A percentile compares a stretch with the other conserved stretches of the same genome.
phyloP scores from a whole-genome alignment of 2,888 invertebrate species.

The Watsonalla cultraria region DNA sequence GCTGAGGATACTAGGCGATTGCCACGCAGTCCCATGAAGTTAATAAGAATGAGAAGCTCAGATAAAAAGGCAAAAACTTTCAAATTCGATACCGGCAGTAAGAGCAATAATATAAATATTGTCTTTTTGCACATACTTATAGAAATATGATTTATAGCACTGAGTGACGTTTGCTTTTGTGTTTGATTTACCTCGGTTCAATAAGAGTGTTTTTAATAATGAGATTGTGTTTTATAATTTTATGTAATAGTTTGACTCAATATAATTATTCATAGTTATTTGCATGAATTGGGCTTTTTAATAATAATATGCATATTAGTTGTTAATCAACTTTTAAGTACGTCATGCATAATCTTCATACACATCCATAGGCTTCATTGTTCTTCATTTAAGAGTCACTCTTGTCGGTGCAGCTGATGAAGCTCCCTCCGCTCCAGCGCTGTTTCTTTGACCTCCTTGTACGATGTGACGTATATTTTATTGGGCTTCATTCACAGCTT shows the following conservation, averaged over 20 bases:
- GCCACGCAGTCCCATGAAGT: constrained; percentile 80
- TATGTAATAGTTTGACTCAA: background rate
- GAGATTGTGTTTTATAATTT: background rate
- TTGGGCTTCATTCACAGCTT: no score
- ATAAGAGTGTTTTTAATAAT: constrained; percentile 10
- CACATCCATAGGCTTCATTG: no score
- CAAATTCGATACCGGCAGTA: constrained; percentile 82
- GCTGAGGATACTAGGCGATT: constrained; percentile 65
- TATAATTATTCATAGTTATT: no score
- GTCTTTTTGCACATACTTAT: constrained; percentile 21
- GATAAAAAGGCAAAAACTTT: constrained; percentile 78
- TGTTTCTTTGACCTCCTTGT: no score
- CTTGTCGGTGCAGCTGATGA: no score
- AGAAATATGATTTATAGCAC: constrained; percentile 44
- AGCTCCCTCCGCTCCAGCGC: no score
- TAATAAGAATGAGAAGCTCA: constrained; percentile 80
- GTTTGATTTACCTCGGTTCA: constrained; percentile 30
- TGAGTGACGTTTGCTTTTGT: constrained; percentile 45
- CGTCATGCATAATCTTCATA: no score
- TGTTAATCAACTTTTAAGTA: no score
- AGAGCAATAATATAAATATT: constrained; percentile 38
- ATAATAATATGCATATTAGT: no score
- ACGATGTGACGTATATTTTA: no score
- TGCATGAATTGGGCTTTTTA: no score
- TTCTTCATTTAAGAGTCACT: no score